Conservation (phyloP, 2,888 invertebrate genomes). For the Criorhina ranunculi region DNA sequence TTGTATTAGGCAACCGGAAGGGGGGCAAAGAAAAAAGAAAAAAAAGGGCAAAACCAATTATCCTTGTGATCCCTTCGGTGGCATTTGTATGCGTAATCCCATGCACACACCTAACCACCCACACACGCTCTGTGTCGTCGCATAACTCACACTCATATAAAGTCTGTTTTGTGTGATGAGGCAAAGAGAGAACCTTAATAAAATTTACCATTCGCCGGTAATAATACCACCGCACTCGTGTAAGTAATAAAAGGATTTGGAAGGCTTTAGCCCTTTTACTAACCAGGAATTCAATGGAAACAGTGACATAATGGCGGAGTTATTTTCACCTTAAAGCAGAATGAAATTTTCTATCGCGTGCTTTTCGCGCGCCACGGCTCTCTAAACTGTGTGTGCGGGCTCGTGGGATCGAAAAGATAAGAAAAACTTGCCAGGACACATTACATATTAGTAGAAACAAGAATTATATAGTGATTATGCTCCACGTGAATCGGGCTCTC, state of each 20-base stretch:
- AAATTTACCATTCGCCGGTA: slow-evolving; percentile 57
- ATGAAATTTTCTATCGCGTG: slow-evolving; percentile 13
- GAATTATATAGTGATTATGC: slow-evolving; percentile 54
- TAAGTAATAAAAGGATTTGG: slow-evolving; percentile 70
- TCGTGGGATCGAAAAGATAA: slow-evolving; percentile 44
- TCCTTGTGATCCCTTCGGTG: slow-evolving; percentile 67
- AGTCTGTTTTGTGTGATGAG: slow-evolving; percentile 4
- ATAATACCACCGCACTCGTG: slow-evolving; percentile 70
- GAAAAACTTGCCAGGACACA: slow-evolving; percentile 34
- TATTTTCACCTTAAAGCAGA: slow-evolving; percentile 53
- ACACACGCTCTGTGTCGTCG: not conserved
- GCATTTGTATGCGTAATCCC: slow-evolving; percentile 66
- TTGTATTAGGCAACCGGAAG: slow-evolving; percentile 28
- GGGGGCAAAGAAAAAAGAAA: not conserved
- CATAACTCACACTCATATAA: slow-evolving; percentile 32
- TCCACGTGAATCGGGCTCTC: slow-evolving; percentile 38
- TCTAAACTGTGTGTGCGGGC: slow-evolving; percentile 35
- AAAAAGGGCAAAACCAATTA: slow-evolving; percentile 71
- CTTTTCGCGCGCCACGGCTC: slow-evolving; percentile 1
- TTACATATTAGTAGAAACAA: slow-evolving; percentile 39
- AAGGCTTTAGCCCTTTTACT: slow-evolving; percentile 61
- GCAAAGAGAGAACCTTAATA: slow-evolving; percentile 43
- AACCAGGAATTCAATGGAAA: slow-evolving; percentile 60
- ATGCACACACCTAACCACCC: slow-evolving; percentile 14
- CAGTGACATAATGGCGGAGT: slow-evolving; percentile 60